Evolutionary conservation across 2,113 vertebrate species (phyloP).

Genomic region (Xenopus borealis): DNA sequence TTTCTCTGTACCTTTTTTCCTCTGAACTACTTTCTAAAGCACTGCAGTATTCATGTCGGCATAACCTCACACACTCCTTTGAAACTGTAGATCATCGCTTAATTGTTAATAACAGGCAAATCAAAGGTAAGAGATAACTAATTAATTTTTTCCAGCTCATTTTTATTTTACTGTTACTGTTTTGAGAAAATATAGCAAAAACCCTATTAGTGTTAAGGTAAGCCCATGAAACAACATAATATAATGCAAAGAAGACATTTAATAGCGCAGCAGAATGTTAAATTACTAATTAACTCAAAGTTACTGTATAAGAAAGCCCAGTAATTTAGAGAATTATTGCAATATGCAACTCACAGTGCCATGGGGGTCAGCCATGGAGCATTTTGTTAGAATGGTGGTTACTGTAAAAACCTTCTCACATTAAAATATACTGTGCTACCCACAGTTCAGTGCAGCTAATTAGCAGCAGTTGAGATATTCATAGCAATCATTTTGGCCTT

Average conservation of each 20-base stretch:
- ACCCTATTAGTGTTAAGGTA: constrained; percentile 84
- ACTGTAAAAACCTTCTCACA: constrained; percentile 69
- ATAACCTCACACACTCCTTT: constrained; percentile 56
- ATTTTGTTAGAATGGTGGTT: constrained; percentile 63
- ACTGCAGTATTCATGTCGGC: constrained; percentile 48
- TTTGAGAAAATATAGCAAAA: constrained; percentile 82
- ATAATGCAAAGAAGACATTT: constrained; percentile 86
- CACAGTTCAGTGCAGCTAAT: constrained; percentile 80
- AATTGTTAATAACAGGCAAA: constrained; percentile 80
- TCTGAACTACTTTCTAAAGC: constrained; percentile 51
- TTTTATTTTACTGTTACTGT: constrained; percentile 83
- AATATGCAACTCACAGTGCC: constrained; percentile 73
- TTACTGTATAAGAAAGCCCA: constrained; percentile 77
- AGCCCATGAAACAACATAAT: constrained; percentile 83
- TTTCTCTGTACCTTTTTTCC: constrained; percentile 50
- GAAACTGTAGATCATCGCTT: constrained; percentile 61
- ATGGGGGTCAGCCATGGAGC: constrained; percentile 76
- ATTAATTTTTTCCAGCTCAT: constrained; percentile 72
- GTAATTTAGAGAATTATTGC: constrained; percentile 84
- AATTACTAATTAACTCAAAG: constrained; percentile 84
- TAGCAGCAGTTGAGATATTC: constrained; percentile 70
- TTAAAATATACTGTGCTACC: constrained; percentile 74
- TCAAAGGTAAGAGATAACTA: constrained; percentile 78
- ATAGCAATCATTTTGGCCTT: constrained; percentile 64
- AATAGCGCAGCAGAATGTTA: constrained; percentile 79